These are phyloP conservation scores for Ostrea edulis DNA, from an alignment of 1,140 invertebrate species.

Conservation along the genomic window DNA sequence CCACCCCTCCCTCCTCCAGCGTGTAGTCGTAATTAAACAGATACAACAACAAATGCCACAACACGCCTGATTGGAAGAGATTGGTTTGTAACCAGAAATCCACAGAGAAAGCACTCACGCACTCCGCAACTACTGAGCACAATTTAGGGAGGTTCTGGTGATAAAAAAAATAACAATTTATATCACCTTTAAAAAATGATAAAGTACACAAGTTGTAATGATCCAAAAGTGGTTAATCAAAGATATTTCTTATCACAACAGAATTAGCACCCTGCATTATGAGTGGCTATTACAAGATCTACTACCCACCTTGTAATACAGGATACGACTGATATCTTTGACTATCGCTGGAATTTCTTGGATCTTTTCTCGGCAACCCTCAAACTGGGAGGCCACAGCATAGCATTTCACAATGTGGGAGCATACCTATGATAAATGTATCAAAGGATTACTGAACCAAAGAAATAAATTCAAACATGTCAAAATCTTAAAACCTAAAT, in stretches of 20 bases:
- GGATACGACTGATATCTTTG: slow-evolving; percentile 91
- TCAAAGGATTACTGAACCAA: no score
- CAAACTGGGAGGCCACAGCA: slow-evolving; percentile 95
- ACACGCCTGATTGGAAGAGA: slow-evolving; percentile 92
- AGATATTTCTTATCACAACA: no score
- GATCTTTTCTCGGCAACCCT: slow-evolving; percentile 92
- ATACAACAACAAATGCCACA: slow-evolving; percentile 95
- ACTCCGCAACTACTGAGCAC: slow-evolving; percentile 90
- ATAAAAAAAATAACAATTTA: background rate
- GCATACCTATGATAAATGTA: slow-evolving; percentile 86
- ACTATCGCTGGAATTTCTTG: slow-evolving; percentile 90
- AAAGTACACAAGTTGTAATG: no score
- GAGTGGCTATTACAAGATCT: background rate
- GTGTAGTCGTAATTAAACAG: slow-evolving; percentile 99
- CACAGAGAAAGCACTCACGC: slow-evolving; percentile 89
- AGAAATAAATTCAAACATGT: no score
- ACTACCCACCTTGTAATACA: slow-evolving; percentile 90
- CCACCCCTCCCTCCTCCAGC: slow-evolving; percentile 96
- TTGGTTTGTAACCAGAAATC: slow-evolving; percentile 93
- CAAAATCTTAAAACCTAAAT: no score
- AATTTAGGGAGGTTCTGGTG: slow-evolving; percentile 88
- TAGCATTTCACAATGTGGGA: slow-evolving; percentile 94
- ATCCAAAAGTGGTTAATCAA: no score
- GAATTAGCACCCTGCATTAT: no score
- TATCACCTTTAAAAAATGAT: no score